Conservation (phyloP, 2,888 invertebrate species). For the Spialia ferax region DNA sequence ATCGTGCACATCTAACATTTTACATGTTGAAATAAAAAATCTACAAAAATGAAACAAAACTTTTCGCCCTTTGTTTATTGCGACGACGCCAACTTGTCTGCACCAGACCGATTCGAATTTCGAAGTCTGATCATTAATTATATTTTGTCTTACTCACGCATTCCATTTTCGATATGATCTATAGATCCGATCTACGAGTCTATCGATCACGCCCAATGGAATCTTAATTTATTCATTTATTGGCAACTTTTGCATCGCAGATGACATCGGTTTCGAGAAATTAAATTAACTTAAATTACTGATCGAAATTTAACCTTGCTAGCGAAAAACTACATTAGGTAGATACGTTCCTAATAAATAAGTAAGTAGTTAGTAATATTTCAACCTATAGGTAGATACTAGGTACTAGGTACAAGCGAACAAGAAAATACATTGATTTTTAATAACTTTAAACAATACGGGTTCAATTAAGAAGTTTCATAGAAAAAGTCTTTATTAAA, state of each 20-base stretch:
- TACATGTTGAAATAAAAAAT: conserved; percentile 73
- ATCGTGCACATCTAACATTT: conserved; percentile 74
- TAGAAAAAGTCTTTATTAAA: conserved; percentile 72
- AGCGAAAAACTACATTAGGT: background rate
- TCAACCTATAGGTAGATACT: too few relatives aligned
- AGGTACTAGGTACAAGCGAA: background rate
- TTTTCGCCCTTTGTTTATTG: conserved; percentile 83
- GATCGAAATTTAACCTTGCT: background rate
- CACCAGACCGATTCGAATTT: conserved; percentile 84
- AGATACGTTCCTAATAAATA: too few relatives aligned
- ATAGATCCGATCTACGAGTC: conserved; percentile 84
- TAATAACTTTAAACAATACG: conserved; percentile 2
- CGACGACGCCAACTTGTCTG: conserved; percentile 85
- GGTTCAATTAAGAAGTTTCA: conserved; percentile 54
- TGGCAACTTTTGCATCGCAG: conserved; percentile 79
- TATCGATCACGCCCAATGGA: conserved; percentile 83
- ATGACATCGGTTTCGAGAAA: conserved; percentile 44
- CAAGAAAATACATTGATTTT: background rate
- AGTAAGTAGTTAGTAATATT: too few relatives aligned
- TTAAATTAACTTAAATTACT: background rate
- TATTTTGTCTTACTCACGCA: conserved; percentile 87
- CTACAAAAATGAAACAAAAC: conserved; percentile 68
- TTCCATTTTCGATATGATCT: conserved; percentile 86
- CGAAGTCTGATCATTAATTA: conserved; percentile 83
- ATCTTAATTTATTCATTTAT: conserved; percentile 85